Evolutionary conservation across 2,113 vertebrate species (phyloP), one percentile per base, ranked within the genome.

Genomic region (Delphinapterus leucas): DNA sequence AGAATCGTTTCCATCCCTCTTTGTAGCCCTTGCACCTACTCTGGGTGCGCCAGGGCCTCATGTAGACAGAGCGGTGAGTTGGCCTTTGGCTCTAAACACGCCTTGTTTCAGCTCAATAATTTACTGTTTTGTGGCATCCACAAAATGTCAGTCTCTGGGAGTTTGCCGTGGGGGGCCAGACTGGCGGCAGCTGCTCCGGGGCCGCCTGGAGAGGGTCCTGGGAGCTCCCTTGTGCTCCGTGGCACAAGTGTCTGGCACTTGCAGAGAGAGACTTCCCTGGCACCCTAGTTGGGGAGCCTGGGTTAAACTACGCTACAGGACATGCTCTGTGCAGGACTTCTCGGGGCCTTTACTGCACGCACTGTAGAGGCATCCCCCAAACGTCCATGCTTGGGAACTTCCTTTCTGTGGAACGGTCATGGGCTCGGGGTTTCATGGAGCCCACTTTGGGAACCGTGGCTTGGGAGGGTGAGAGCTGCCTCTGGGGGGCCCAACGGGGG

Each of bases 31-130:
- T 4, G 8, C 0, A 7, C 4, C 31, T 2, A 7, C 44, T 18
- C 25, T 5, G 36, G 6, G 5, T 6, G 3, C 3, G 1, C 63
- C 17, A 3, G n/a, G 21, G 5, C n/a, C 49, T 28, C 11, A 1
- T 0, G 0, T 0, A 2, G 1, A 20, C 8, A 14, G 23, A 8
- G 63, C 0, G 3, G 36, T 3, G 0, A 0, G 23, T 3, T 1
- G 21, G 41, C 6, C 55, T 8, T n/a, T 0, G 47, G 33, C 49
- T 10, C 49, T 5, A 0, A 1, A 53, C 12, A 4, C 3, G 1
- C 12, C 58, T 6, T 0, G 25, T 20, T 53, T 36, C 14, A 8
- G 7, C 1, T 53, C 21, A 3, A 1, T 2, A 2, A 31, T 12
- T 10, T 1, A 0, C 36, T 17, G 14, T 47, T 18, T 2, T 0